Percentiles rank a stretch among this genome's conserved stretches.
Conservation (phyloP, 2,113 vertebrate genomes). For the Mugil cephalus region DNA sequence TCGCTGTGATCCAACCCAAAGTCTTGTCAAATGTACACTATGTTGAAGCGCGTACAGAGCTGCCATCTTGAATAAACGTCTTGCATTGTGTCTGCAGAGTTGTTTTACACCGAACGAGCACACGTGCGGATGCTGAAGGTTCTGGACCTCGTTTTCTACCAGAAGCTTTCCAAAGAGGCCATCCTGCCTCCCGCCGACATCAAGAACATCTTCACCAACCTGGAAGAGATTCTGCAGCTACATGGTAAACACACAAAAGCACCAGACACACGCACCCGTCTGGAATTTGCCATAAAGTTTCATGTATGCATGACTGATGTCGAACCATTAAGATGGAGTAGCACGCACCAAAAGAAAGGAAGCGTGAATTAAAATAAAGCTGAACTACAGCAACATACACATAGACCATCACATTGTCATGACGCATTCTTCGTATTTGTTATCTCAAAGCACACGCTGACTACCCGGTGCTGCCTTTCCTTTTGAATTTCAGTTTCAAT, state of each 20-base stretch:
- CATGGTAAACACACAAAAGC: conserved; percentile 85
- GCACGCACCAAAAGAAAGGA: not conserved
- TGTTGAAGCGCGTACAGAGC: not conserved
- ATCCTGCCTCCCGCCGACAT: conserved; percentile 91
- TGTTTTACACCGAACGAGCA: conserved; percentile 95
- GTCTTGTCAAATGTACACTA: conserved; percentile 8
- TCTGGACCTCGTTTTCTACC: conserved; percentile 94
- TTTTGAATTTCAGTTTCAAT: conserved; percentile 86
- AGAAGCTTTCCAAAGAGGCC: conserved; percentile 91
- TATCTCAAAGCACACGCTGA: conserved; percentile 21
- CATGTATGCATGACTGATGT: too few species aligned
- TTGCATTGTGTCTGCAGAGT: conserved; percentile 80
- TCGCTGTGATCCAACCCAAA: conserved; percentile 18
- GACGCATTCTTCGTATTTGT: not conserved
- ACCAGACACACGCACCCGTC: not conserved
- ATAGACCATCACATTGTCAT: not conserved
- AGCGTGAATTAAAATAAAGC: conserved; percentile 1
- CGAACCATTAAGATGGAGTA: not conserved
- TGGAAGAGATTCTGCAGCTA: conserved; percentile 95
- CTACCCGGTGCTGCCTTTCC: conserved; percentile 1
- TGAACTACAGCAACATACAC: not conserved
- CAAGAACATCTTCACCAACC: conserved; percentile 94
- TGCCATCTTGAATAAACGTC: not conserved
- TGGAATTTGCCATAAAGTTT: too few species aligned
- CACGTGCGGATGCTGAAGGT: conserved; percentile 94